Conservation (phyloP, 2,888 invertebrate genomes). For the Argyra leucocephala region DNA sequence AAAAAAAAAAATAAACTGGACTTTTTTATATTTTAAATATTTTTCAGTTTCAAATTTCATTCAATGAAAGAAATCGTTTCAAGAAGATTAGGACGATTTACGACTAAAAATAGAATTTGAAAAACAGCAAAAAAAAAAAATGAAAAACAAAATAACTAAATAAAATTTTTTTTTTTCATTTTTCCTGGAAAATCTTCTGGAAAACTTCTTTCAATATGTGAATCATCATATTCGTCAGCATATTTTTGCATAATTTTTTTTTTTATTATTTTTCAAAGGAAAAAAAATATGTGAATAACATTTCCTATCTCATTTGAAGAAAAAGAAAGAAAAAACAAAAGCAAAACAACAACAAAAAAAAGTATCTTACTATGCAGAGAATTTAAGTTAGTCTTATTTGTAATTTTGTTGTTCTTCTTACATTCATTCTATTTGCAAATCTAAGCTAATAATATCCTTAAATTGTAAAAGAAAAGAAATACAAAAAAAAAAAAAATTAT, state of each 20-base stretch:
- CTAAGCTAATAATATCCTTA: neutral
- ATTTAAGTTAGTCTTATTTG: neutral
- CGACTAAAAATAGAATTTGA: neutral
- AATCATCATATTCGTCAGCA: slow-evolving; percentile 6
- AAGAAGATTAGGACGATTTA: too few relatives aligned
- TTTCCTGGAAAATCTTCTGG: too few relatives aligned
- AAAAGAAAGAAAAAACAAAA: neutral
- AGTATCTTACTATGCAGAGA: neutral
- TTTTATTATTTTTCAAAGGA: neutral
- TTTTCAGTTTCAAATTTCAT: too few relatives aligned
- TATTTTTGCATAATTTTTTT: slow-evolving; percentile 2
- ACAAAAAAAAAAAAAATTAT: neutral
- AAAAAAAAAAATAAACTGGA: too few relatives aligned
- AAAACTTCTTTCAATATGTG: neutral
- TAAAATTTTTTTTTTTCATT: too few relatives aligned
- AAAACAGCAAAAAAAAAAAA: neutral
- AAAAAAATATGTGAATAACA: neutral
- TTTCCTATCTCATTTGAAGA: neutral
- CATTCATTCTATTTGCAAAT: too few relatives aligned
- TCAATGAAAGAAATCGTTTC: too few relatives aligned
- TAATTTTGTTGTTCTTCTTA: neutral
- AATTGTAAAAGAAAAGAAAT: neutral
- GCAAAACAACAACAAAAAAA: too few relatives aligned
- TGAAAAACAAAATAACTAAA: neutral
- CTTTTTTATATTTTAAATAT: too few relatives aligned